Evolutionary conservation across 2,888 invertebrate species (phyloP).

Genomic region (Drosophila antonietae): DNA sequence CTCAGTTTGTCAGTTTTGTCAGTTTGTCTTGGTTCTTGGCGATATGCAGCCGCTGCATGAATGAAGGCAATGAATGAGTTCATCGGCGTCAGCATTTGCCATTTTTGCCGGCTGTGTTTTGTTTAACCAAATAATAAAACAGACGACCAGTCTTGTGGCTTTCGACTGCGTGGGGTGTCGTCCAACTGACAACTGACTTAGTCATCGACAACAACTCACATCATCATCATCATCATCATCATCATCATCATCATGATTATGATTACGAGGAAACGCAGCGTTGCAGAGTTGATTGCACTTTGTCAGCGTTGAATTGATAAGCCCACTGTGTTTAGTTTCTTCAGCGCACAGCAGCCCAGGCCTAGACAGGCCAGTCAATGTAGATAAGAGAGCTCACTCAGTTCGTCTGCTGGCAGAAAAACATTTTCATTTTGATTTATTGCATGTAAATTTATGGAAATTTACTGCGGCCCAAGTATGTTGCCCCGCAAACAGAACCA

Average conservation of each 20-base stretch:
- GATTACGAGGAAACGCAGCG: conserved; percentile 59
- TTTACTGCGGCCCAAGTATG: conserved; percentile 63
- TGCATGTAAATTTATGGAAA: conserved; percentile 79
- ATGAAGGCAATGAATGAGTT: conserved; percentile 70
- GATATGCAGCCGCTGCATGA: conserved; percentile 45
- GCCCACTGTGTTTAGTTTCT: conserved; percentile 72
- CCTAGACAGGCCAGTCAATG: conserved; percentile 49
- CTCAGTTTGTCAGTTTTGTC: background rate
- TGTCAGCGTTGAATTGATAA: conserved; percentile 70
- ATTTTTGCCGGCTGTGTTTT: conserved; percentile 65
- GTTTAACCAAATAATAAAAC: conserved; percentile 67
- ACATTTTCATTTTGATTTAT: conserved; percentile 76
- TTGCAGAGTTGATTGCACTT: conserved; percentile 76
- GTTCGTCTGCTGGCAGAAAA: conserved; percentile 43
- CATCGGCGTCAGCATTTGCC: conserved; percentile 70
- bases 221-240: conserved; percentile 7
- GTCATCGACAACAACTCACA: conserved; percentile 49
- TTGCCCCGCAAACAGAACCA: conserved; percentile 47
- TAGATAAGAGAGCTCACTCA: conserved; percentile 53
- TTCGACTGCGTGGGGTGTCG: conserved; percentile 64
- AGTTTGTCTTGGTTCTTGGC: conserved; percentile 2
- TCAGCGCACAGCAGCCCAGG: conserved; percentile 35
- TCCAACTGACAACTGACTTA: conserved; percentile 56
- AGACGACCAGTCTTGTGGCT: conserved; percentile 29
- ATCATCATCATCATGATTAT: conserved; percentile 19